Conservation (phyloP, 2,113 vertebrate genomes). For the Triplophysa tibetana region DNA sequence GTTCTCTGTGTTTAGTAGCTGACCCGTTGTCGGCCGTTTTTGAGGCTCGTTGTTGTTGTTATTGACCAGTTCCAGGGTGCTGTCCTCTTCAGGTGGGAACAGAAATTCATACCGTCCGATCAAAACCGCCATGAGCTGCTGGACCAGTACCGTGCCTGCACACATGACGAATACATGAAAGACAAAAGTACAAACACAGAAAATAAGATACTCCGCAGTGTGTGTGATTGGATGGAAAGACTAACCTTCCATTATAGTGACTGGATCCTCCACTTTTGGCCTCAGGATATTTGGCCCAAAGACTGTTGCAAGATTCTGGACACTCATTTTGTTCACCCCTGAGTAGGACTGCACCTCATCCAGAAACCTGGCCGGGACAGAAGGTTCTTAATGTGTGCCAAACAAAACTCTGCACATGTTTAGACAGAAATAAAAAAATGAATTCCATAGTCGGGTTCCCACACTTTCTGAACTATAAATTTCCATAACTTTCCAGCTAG, state of each 20-base stretch:
- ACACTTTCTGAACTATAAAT: no score
- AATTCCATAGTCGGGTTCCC: no score
- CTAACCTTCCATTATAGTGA: constrained; percentile 96
- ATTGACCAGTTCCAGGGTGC: constrained; percentile 74
- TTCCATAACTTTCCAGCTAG: no score
- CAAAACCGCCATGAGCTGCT: constrained; percentile 95
- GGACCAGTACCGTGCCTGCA: constrained; percentile 90
- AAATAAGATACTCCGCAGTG: neutral
- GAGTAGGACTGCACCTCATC: constrained; percentile 98
- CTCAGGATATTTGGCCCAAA: constrained; percentile 96
- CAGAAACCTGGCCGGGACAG: constrained; percentile 79
- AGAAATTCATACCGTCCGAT: constrained; percentile 87
- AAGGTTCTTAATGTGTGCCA: neutral
- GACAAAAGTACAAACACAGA: no score
- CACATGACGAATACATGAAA: constrained; percentile 32
- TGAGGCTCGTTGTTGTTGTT: constrained; percentile 84
- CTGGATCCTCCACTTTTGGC: constrained; percentile 92
- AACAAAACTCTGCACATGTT: no score
- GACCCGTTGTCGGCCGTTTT: constrained; percentile 70
- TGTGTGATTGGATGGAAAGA: neutral
- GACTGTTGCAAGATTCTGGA: constrained; percentile 94
- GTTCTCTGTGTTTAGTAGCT: constrained; percentile 87
- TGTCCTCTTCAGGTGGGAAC: constrained; percentile 82
- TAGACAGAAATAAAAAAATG: no score
- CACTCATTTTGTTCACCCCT: constrained; percentile 97